These are phyloP conservation scores for Pituophis catenifer DNA, from an alignment of 2,113 vertebrate genomes.

Conservation along the genomic window DNA sequence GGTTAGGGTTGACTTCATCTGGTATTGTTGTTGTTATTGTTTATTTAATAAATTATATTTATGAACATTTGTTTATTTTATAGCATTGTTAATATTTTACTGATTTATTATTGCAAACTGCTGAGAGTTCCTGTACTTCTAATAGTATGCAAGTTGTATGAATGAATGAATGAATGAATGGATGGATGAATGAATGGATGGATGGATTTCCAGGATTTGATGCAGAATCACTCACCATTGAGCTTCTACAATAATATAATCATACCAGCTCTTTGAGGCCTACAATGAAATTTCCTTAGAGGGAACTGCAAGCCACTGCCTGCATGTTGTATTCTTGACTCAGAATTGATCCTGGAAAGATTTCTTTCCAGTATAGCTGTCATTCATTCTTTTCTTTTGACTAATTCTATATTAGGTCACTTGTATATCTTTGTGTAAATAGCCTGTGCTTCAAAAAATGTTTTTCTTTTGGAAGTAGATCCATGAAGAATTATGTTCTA, in stretches of 20 bases:
- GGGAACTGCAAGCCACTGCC: background rate
- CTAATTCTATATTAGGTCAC: constrained; percentile 22
- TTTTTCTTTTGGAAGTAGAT: constrained; percentile 37
- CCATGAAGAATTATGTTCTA: constrained; percentile 43
- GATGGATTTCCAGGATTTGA: background rate
- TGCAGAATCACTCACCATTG: background rate
- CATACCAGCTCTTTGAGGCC: too few relatives aligned
- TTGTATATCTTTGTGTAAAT: background rate
- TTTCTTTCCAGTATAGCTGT: background rate
- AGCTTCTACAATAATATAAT: background rate
- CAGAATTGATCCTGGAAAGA: background rate
- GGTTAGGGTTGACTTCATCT: background rate
- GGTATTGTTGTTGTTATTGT: background rate
- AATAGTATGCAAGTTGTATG: background rate
- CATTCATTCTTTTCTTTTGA: background rate
- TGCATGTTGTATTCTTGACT: background rate
- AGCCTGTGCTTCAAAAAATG: constrained; percentile 1
- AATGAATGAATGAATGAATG: background rate
- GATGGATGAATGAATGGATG: background rate
- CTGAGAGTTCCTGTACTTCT: background rate
- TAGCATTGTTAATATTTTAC: background rate
- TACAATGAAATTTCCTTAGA: background rate
- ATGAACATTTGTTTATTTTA: background rate
- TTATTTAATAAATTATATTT: background rate
- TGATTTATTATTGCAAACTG: background rate